Base-by-base conservation (phyloP, 1,140 invertebrate genomes). In the Chironomus striatipennis region DNA sequence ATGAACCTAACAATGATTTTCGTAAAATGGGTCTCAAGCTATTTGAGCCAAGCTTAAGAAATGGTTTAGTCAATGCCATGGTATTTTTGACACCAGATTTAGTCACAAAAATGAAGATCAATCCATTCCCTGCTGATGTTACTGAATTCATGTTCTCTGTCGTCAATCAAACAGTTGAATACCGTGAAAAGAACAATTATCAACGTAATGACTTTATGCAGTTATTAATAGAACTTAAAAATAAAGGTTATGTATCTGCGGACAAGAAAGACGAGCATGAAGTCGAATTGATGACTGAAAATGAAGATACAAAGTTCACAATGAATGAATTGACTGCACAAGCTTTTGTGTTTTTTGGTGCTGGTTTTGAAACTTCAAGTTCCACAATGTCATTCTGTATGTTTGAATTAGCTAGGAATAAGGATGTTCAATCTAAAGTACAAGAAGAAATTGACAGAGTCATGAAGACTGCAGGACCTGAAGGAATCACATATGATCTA, bases 201-300 rank as follows among this genome's bases (percentile, higher is more conserved):
- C 74, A 12, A 7, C 75, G 78, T 73, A 77, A 79, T 73, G 80
- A 81, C 73, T 77, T 81, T 10, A 76, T 80, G 75, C 77, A 81
- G 9, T 73, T 78, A 3, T 64, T 81, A 18, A 77, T 80, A 7
- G 43, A 79, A 74, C 42, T 79, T 9, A 78, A 78, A 74, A 77
- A 79, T 42, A 77, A 76, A 65, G 74, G 43, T 2, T 47, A 47
- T 47, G 8, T 47, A 47, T 47, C 43, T 12, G 43, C 43, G 9
- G 43, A 47, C 15, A 47, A 47, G 15, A 15, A 47, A 12, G 15
- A 47, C 15, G 43, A 47, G 9, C 9, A 47, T 47, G 43, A 47
- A 47, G 15, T 12, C 8, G 43, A 47, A 47, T 47, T 8, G 43
- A 47, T n/a, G n/a, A n/a, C n/a, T n/a, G n/a, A n/a, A 47, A 47